A percentile compares a stretch with the other conserved stretches of the same genome.
Evolutionary conservation across 2,888 invertebrate genomes (phyloP).

Genomic region (Meiosimyza decipiens): DNA sequence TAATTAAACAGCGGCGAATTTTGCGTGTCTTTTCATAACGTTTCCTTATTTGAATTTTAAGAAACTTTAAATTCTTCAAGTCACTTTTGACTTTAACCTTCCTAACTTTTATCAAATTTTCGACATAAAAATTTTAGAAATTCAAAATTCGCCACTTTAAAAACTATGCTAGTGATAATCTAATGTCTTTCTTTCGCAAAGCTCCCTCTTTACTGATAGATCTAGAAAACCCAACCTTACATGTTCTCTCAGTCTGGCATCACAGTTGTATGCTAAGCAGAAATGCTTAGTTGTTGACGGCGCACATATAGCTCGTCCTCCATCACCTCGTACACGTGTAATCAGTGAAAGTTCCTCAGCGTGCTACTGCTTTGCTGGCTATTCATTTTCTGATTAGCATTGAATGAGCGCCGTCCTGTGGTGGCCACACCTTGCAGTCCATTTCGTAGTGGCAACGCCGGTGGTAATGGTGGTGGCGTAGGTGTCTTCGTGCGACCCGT

Average conservation of each 20-base stretch:
- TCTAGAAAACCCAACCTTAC: too few species aligned
- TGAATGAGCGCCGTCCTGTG: conserved; percentile 47
- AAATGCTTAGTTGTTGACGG: conserved; percentile 57
- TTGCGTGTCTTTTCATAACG: too few species aligned
- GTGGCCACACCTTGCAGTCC: conserved; percentile 53
- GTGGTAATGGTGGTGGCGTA: conserved; percentile 59
- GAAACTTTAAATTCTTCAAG: too few species aligned
- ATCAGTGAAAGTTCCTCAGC: conserved; percentile 53
- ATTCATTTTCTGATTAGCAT: conserved; percentile 37
- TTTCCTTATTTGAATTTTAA: too few species aligned
- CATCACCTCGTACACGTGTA: conserved; percentile 49
- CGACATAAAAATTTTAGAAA: too few species aligned
- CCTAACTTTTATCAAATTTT: too few species aligned
- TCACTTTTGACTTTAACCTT: too few species aligned
- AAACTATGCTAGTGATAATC: too few species aligned
- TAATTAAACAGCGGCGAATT: too few species aligned
- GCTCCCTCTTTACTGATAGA: too few species aligned
- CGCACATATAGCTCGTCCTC: conserved; percentile 40
- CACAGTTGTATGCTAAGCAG: conserved; percentile 61
- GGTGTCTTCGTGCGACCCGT: conserved; percentile 59
- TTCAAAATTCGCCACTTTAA: too few species aligned
- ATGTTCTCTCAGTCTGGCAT: conserved; percentile 51
- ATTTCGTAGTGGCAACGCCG: conserved; percentile 63
- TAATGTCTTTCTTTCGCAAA: neutral
- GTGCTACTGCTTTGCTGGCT: conserved; percentile 4